These are phyloP conservation scores for Bubalus kerabau DNA, from an alignment of 2,113 vertebrate species.

Conservation along the genomic window DNA sequence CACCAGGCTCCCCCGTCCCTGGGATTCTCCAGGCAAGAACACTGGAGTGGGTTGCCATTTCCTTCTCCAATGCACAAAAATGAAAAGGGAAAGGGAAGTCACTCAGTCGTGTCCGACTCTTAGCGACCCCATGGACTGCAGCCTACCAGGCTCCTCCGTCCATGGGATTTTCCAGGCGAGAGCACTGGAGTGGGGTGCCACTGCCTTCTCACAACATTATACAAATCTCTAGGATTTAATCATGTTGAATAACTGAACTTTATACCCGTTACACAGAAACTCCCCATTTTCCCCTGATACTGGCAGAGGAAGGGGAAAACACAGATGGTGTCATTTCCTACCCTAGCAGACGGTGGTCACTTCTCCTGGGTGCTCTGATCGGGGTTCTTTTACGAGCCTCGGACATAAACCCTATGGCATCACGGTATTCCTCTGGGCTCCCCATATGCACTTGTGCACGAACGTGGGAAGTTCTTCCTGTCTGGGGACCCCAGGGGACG, in stretches of 20 bases:
- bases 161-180: no score
- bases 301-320: background rate
- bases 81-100: no score
- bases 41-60: no score
- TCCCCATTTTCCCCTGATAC: no score
- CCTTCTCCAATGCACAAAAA: no score
- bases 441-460: rapidly evolving
- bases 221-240: background rate
- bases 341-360: background rate
- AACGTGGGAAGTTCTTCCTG: background rate
- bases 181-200: no score
- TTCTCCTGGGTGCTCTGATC: background rate
- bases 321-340: background rate
- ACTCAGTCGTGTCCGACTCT: no score
- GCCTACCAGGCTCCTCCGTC: no score
- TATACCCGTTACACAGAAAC: background rate
- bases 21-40: no score
- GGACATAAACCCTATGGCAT: rapidly evolving
- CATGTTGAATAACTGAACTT: background rate
- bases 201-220: background rate
- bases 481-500: background rate
- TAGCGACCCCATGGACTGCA: no score
- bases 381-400: background rate
- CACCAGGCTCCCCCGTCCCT: no score
- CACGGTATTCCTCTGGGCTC: background rate